Evolutionary conservation across 30 jellyfish, hydroid and myxozoan species (phyloP).

Genomic region (Hydractinia echinata): DNA sequence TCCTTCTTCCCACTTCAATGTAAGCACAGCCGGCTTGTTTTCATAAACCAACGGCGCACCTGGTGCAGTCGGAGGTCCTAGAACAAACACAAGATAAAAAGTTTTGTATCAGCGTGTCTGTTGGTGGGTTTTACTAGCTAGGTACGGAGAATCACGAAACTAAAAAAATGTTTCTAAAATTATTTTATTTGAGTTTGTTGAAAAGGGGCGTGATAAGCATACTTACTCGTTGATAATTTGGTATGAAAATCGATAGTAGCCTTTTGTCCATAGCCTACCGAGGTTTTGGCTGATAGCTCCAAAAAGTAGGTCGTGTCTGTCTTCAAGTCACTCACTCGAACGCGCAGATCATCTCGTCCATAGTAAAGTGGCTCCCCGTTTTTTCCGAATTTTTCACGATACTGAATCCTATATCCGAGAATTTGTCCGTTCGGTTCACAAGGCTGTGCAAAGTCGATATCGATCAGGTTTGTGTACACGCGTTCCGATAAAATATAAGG

Average conservation of each 20-base stretch:
- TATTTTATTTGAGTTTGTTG: neutral
- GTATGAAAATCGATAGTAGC: constrained; percentile 53
- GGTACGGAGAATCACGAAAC: neutral
- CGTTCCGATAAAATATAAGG: constrained; percentile 59
- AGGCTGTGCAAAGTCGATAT: constrained; percentile 67
- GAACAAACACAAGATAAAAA: neutral
- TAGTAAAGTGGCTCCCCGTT: constrained; percentile 30
- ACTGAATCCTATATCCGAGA: constrained; percentile 61
- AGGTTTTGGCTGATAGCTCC: constrained; percentile 64
- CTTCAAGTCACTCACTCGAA: constrained; percentile 39
- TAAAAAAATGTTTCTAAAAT: neutral
- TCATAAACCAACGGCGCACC: constrained; percentile 60
- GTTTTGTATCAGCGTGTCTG: neutral
- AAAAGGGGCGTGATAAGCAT: neutral
- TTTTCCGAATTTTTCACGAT: constrained; percentile 44
- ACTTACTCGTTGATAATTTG: constrained; percentile 43
- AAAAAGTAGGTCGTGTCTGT: constrained; percentile 43
- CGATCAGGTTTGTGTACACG: constrained; percentile 57
- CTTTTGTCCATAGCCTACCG: constrained; percentile 69
- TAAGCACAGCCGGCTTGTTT: constrained; percentile 35
- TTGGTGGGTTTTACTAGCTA: neutral
- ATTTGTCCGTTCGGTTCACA: constrained; percentile 81
- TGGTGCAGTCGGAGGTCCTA: constrained; percentile 66
- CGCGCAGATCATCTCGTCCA: constrained; percentile 16
- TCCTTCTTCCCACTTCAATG: constrained; percentile 79